Percentiles rank a stretch among this genome's conserved stretches.
phyloP scores from a whole-genome alignment of 2,113 vertebrate genomes.

The Ophiodon elongatus region DNA sequence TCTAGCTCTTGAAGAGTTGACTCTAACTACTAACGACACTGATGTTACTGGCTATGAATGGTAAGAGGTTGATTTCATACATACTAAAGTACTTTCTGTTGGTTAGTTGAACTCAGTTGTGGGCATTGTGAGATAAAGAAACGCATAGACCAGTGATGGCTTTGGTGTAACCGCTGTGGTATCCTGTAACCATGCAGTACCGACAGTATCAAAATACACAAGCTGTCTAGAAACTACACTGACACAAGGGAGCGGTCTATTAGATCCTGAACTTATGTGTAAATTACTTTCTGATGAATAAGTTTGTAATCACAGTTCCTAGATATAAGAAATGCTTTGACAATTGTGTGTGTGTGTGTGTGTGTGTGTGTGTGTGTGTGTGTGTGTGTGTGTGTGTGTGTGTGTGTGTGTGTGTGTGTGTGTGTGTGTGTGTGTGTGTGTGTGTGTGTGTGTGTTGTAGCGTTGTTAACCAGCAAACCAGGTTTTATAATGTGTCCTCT shows the following conservation, averaged over 20 bases:
- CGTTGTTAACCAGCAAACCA: not conserved
- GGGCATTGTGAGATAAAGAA: not conserved
- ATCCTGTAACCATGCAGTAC: not conserved
- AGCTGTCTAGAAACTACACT: not conserved
- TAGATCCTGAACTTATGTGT: not conserved
- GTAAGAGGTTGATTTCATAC: not conserved
- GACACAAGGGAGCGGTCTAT: not conserved
- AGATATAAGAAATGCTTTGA: not conserved
- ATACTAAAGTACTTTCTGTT: not conserved
- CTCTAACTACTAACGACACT: not conserved
- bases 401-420: not conserved
- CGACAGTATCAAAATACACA: not conserved
- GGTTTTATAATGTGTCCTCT: slow-evolving; percentile 6
- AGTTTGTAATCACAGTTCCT: not conserved
- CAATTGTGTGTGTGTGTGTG: not conserved
- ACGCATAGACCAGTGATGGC: not conserved
- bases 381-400: too few relatives aligned
- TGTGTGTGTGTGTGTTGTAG: too few relatives aligned
- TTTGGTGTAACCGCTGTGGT: not conserved
- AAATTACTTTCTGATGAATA: not conserved
- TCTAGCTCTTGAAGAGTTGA: not conserved
- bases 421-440: too few relatives aligned
- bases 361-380: too few relatives aligned
- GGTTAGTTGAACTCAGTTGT: not conserved
- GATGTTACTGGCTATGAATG: not conserved